Conservation (phyloP, 2,797 vertebrate species). For the Hippoglossus hippoglossus region DNA sequence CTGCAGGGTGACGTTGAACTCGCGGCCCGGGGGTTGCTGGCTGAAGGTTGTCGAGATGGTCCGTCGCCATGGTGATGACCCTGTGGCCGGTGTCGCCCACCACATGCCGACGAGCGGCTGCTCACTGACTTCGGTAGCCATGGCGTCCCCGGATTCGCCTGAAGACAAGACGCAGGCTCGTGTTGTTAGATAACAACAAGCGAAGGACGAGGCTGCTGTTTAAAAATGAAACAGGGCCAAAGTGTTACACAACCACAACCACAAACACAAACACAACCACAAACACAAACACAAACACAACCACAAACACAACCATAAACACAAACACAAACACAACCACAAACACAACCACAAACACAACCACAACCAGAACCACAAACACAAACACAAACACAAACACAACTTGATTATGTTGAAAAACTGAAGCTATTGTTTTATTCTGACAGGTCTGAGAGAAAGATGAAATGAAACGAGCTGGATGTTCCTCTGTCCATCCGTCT, state of each 20-base stretch:
- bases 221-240: background rate
- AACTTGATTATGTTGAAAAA: background rate
- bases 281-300: too few species aligned
- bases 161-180: slow-evolving; percentile 24
- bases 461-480: background rate
- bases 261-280: background rate
- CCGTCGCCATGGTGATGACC: slow-evolving; percentile 84
- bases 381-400: background rate
- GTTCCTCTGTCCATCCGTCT: too few species aligned
- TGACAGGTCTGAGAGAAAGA: background rate
- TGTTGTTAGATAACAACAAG: slow-evolving; percentile 33
- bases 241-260: slow-evolving; percentile 19
- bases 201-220: slow-evolving; percentile 1
- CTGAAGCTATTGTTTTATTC: slow-evolving; percentile 1
- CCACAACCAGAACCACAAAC: background rate
- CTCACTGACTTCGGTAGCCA: slow-evolving; percentile 62
- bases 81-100: slow-evolving; percentile 79
- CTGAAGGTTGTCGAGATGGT: slow-evolving; percentile 78
- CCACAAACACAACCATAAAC: too few species aligned
- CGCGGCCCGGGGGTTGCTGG: slow-evolving; percentile 66
- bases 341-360: too few species aligned
- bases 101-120: slow-evolving; percentile 68
- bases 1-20: slow-evolving; percentile 82
- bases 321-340: too few species aligned
- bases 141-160: slow-evolving; percentile 70